Evolutionary conservation across 2,888 invertebrate genomes (phyloP).

Genomic region (Eumerus sabulonum): DNA sequence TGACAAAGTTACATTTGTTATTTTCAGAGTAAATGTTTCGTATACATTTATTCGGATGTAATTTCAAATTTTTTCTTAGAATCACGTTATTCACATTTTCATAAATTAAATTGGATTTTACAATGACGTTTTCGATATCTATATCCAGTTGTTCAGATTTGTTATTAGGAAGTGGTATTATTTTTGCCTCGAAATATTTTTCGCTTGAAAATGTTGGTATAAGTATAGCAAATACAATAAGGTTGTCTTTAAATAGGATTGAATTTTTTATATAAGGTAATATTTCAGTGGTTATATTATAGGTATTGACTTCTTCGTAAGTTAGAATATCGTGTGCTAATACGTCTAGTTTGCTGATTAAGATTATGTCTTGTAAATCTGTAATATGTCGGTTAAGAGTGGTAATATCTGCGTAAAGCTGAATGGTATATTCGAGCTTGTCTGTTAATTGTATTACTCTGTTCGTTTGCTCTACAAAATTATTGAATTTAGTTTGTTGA

Average conservation of each 20-base stretch:
- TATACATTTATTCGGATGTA: neutral
- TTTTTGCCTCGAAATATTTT: neutral
- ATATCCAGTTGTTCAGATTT: neutral
- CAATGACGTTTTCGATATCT: neutral
- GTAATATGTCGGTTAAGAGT: neutral
- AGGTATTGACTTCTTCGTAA: neutral
- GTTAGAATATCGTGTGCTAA: conserved; percentile 1
- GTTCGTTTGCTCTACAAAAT: neutral
- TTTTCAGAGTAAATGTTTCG: neutral
- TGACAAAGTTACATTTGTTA: neutral
- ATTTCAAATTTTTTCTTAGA: neutral
- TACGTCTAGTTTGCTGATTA: neutral
- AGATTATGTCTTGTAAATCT: conserved; percentile 4
- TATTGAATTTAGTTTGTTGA: conserved; percentile 2
- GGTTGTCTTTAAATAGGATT: neutral
- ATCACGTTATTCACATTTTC: neutral
- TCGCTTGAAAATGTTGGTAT: neutral
- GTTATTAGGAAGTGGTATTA: neutral
- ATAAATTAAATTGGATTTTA: neutral
- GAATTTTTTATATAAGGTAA: neutral
- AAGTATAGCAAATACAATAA: neutral
- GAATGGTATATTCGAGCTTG: neutral
- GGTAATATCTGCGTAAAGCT: neutral
- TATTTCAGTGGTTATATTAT: neutral
- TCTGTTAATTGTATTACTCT: neutral